Evolutionary conservation across 1,140 invertebrate species (phyloP), one percentile per base, ranked within the genome.

Genomic region (Philotrypesis tridentata): DNA sequence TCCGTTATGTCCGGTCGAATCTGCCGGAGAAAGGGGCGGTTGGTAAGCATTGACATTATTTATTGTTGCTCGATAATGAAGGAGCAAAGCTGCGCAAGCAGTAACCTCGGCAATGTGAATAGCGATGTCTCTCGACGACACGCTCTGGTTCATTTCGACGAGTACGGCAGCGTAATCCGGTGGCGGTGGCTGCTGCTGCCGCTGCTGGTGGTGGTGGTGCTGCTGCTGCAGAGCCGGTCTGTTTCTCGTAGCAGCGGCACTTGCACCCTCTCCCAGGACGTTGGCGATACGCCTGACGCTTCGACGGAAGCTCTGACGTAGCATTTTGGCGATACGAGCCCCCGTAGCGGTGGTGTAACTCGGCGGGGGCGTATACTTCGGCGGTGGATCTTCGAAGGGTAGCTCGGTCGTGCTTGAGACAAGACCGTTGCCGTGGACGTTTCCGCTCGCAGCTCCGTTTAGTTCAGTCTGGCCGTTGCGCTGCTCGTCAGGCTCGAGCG

Each of bases 341-440:
- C 96, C 97, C 0, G 97, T 98, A 1, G 97, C 97, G 14, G 97
- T 98, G 6, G 96, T 96, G 87, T 98, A 98, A 27, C 96, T 97
- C 3, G 97, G 97, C 2, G 97, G 97, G 11, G 97, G 97, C 0
- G 97, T 98, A 87, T 98, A 98, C 89, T 98, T 98, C 23, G 97
- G 97, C 14, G 97, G 97, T 9, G 97, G 96, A 92, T 97, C 97
- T 87, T 96, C 94, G 12, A 93, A 92, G 68, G 91, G 89, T 78
- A 90, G 79, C 68, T 90, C 90, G 71, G 90, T 87, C 61, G 89
- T 88, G 0, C 86, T 75, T 43, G 89, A 85, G 5, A 90, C 74
- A 48, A 90, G 88, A 23, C 89, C 89, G 60, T 91, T 91, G 6
- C 89, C 89, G 17, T 89, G 85, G 87, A 21, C 84, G 84, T 87